Percentiles rank a stretch among this genome's conserved stretches.
Conservation (phyloP, 2,797 vertebrate genomes). For the Peromyscus aztecus region DNA sequence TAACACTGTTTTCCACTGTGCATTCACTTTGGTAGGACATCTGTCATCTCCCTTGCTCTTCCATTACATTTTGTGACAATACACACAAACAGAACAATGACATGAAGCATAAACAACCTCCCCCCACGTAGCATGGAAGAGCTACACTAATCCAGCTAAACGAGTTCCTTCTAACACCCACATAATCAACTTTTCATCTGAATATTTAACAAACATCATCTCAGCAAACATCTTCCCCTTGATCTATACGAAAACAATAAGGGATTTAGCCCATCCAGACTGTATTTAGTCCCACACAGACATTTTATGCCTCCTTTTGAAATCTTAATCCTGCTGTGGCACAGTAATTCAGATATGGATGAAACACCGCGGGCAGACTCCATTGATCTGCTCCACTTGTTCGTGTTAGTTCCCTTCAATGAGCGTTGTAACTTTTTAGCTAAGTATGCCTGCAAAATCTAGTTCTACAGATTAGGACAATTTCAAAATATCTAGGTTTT, state of each 20-base stretch:
- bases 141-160: slow-evolving; percentile 71
- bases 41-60: slow-evolving; percentile 52
- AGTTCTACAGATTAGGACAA: slow-evolving; percentile 51
- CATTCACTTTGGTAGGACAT: slow-evolving; percentile 59
- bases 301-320: slow-evolving; percentile 49
- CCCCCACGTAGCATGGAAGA: slow-evolving; percentile 59
- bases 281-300: slow-evolving; percentile 50
- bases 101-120: slow-evolving; percentile 62
- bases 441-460: background rate
- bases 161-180: slow-evolving; percentile 41
- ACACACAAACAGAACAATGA: slow-evolving; percentile 48
- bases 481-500: slow-evolving; percentile 40
- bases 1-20: background rate
- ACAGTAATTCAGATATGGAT: slow-evolving; percentile 49
- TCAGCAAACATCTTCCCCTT: slow-evolving; percentile 71
- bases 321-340: slow-evolving; percentile 56
- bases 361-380: slow-evolving; percentile 28
- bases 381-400: slow-evolving; percentile 32
- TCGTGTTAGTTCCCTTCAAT: slow-evolving; percentile 48
- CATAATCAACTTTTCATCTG: slow-evolving; percentile 66
- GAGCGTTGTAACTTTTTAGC: background rate
- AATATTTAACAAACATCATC: slow-evolving; percentile 80
- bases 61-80: slow-evolving; percentile 42
- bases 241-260: slow-evolving; percentile 71
- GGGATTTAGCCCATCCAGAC: slow-evolving; percentile 56